Evolutionary conservation across 2,888 invertebrate species (phyloP).

Genomic region (Lepetodrilus schrolli): DNA sequence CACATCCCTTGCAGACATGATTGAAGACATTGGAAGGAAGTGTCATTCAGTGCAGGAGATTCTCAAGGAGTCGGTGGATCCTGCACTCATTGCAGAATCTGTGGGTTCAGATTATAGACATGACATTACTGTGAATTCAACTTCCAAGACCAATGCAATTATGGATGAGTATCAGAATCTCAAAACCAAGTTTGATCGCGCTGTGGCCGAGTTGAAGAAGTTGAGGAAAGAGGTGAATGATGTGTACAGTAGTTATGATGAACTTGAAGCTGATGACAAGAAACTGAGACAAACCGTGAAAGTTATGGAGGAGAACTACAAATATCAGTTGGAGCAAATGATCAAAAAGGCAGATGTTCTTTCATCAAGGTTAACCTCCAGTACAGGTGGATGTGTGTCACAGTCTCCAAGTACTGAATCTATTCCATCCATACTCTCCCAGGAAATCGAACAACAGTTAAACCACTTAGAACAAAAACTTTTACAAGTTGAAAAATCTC

Average conservation of each 20-base stretch:
- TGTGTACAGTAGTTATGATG: slow-evolving; percentile 48
- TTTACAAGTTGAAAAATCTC: slow-evolving; percentile 53
- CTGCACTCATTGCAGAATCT: slow-evolving; percentile 14
- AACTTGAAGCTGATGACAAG: slow-evolving; percentile 51
- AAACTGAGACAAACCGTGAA: slow-evolving; percentile 77
- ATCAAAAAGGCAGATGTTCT: slow-evolving; percentile 88
- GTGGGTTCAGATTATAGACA: slow-evolving; percentile 33
- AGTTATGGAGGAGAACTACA: slow-evolving; percentile 79
- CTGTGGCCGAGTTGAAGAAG: slow-evolving; percentile 56
- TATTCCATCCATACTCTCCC: slow-evolving; percentile 38
- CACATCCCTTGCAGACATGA: slow-evolving; percentile 47
- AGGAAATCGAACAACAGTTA: slow-evolving; percentile 57
- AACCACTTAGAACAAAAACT: slow-evolving; percentile 57
- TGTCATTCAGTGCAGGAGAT: slow-evolving; percentile 58
- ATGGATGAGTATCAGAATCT: slow-evolving; percentile 49
- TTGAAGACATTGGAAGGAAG: slow-evolving; percentile 57
- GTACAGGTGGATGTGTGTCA: slow-evolving; percentile 1
- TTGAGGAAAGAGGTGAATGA: slow-evolving; percentile 56
- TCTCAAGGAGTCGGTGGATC: slow-evolving; percentile 50
- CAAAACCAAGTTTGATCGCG: slow-evolving; percentile 58
- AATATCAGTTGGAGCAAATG: slow-evolving; percentile 83
- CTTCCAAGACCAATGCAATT: slow-evolving; percentile 36
- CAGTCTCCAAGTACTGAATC: background rate
- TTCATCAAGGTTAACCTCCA: slow-evolving; percentile 81
- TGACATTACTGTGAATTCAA: slow-evolving; percentile 39